Conservation (phyloP, 1,140 invertebrate species). For the Drosophila yakuba region DNA sequence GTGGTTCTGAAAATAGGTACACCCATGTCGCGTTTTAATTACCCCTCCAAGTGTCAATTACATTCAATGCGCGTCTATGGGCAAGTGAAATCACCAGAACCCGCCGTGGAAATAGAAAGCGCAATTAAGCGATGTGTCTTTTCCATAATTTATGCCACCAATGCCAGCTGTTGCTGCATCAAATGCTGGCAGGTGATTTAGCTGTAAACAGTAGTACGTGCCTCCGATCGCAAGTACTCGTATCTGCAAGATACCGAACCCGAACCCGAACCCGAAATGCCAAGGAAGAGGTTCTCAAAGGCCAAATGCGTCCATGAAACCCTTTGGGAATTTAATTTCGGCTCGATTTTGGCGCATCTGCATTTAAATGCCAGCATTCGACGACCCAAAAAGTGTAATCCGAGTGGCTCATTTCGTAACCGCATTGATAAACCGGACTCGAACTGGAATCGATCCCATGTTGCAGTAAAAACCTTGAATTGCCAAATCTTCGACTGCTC, state of each 20-base stretch:
- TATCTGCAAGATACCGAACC: constrained; percentile 4
- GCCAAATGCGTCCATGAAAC: background rate
- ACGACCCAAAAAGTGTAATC: constrained; percentile 23
- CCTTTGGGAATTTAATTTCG: background rate
- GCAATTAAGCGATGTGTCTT: constrained; percentile 42
- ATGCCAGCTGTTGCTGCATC: constrained; percentile 35
- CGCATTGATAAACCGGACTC: constrained; percentile 48
- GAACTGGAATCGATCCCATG: constrained; percentile 19
- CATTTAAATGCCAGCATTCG: constrained; percentile 28
- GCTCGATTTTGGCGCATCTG: constrained; percentile 16
- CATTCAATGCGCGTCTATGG: constrained; percentile 35
- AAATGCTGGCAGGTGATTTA: background rate
- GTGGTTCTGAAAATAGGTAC: no score
- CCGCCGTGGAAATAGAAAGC: constrained; percentile 64
- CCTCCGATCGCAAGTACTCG: constrained; percentile 28
- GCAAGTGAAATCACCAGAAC: constrained; percentile 66
- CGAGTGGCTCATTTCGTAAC: constrained; percentile 51
- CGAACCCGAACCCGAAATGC: constrained; percentile 7
- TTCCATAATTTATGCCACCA: constrained; percentile 55
- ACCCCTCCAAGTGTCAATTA: constrained; percentile 13
- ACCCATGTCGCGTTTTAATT: no score
- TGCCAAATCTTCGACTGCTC: constrained; percentile 65
- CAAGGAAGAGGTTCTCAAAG: background rate
- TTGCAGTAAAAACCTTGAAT: constrained; percentile 76
- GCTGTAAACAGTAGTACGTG: constrained; percentile 8